phyloP scores from a whole-genome alignment of 2,888 invertebrate genomes.

The Apotomis turbidana region DNA sequence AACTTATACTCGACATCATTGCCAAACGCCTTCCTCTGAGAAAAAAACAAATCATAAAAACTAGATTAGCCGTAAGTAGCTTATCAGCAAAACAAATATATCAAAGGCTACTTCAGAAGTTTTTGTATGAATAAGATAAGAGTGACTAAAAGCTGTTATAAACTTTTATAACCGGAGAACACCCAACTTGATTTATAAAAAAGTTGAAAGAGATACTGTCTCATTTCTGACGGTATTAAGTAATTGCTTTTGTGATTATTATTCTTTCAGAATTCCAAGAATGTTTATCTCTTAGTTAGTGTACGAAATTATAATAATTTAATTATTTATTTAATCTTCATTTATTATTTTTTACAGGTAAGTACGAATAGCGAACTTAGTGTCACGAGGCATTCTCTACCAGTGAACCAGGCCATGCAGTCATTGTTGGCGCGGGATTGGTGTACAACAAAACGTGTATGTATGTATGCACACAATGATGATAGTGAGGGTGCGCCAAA shows the following conservation, averaged over 20 bases:
- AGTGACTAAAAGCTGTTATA: constrained; percentile 61
- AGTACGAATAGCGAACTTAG: no score
- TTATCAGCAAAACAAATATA: constrained; percentile 70
- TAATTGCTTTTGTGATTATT: constrained; percentile 5
- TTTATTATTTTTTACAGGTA: no score
- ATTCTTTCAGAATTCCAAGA: not conserved
- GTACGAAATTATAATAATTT: not conserved
- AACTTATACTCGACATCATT: no score
- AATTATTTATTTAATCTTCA: not conserved
- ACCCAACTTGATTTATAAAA: constrained; percentile 56
- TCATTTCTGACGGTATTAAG: constrained; percentile 3
- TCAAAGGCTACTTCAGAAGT: constrained; percentile 75
- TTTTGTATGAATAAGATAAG: constrained; percentile 66
- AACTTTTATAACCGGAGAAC: constrained; percentile 59
- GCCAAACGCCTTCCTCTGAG: no score
- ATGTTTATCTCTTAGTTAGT: not conserved
- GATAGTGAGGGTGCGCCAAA: no score
- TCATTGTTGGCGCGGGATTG: no score
- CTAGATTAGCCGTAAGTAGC: constrained; percentile 46
- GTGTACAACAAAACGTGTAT: not conserved
- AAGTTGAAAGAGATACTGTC: constrained; percentile 15
- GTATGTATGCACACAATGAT: no score
- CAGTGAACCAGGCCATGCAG: no score
- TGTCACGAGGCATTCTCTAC: no score
- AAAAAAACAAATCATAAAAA: constrained; percentile 35